These are phyloP conservation scores for Chironomus striatipennis DNA, from an alignment of 1,140 invertebrate genomes.

Conservation along the genomic window DNA sequence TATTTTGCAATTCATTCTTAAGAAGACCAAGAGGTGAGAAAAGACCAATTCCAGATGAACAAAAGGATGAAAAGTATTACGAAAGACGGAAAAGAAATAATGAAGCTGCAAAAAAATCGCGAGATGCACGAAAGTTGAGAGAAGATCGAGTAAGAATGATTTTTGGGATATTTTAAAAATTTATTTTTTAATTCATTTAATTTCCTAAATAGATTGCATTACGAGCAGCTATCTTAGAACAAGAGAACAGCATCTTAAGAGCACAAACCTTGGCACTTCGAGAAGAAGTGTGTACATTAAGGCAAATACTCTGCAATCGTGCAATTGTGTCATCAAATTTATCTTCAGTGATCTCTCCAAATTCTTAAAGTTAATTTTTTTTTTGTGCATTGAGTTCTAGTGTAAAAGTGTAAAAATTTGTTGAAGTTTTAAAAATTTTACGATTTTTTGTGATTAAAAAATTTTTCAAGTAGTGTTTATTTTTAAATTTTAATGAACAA, in stretches of 20 bases:
- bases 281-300: slow-evolving; percentile 67
- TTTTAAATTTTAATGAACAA: no score
- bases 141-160: slow-evolving; percentile 50
- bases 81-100: slow-evolving; percentile 80
- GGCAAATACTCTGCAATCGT: slow-evolving; percentile 46
- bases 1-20: slow-evolving; percentile 25
- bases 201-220: slow-evolving; percentile 57
- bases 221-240: slow-evolving; percentile 67
- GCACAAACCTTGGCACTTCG: slow-evolving; percentile 68
- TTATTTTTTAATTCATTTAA: background rate
- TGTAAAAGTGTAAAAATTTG: no score
- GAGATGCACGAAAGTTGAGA: slow-evolving; percentile 72
- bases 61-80: slow-evolving; percentile 85
- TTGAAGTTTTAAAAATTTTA: no score
- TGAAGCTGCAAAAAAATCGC: slow-evolving; percentile 81
- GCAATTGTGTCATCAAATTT: slow-evolving; percentile 15
- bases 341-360: background rate
- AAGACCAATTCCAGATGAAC: slow-evolving; percentile 73
- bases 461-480: no score
- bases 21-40: slow-evolving; percentile 69
- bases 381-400: no score
- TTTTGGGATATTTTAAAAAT: background rate
- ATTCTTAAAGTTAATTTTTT: background rate
- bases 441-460: no score
- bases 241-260: slow-evolving; percentile 74